phyloP scores from a whole-genome alignment of 1,140 invertebrate genomes.

The Calliopsis andreniformis region DNA sequence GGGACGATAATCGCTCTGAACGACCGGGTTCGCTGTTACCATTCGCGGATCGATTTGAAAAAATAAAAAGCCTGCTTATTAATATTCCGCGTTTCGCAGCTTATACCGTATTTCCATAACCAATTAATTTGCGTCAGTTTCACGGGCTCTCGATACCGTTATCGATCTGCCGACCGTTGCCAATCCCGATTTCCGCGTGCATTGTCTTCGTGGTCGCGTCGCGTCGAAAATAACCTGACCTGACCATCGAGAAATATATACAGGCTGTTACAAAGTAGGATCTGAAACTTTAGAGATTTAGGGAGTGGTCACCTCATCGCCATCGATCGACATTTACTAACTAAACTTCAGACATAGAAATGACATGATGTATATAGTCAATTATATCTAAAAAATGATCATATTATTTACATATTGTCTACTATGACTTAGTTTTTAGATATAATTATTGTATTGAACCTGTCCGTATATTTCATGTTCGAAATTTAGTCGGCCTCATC shows the following conservation, averaged over 20 bases:
- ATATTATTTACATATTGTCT: too few relatives aligned
- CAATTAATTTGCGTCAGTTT: slow-evolving; percentile 43
- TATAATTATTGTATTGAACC: too few relatives aligned
- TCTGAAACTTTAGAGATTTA: too few relatives aligned
- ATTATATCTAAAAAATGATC: too few relatives aligned
- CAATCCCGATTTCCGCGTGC: neutral
- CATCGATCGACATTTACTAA: too few relatives aligned
- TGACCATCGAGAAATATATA: neutral
- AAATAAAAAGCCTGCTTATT: slow-evolving; percentile 12
- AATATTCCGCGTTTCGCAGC: slow-evolving; percentile 22
- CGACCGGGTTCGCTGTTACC: neutral
- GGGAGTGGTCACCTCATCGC: too few relatives aligned
- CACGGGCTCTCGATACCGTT: slow-evolving; percentile 13
- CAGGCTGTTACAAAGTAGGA: too few relatives aligned
- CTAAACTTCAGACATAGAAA: too few relatives aligned
- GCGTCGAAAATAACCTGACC: neutral
- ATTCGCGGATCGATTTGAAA: slow-evolving; percentile 5
- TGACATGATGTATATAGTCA: too few relatives aligned
- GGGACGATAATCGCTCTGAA: neutral
- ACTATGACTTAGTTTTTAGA: too few relatives aligned
- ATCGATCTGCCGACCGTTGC: slow-evolving; percentile 11
- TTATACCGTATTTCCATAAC: slow-evolving; percentile 43
- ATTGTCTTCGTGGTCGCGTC: neutral
- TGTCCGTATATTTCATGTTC: too few relatives aligned
- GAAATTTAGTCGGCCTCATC: too few relatives aligned